Evolutionary conservation across 2,797 vertebrate genomes (phyloP), one percentile per base, ranked within the genome.

Genomic region (Phaenicophaeus curvirostris): DNA sequence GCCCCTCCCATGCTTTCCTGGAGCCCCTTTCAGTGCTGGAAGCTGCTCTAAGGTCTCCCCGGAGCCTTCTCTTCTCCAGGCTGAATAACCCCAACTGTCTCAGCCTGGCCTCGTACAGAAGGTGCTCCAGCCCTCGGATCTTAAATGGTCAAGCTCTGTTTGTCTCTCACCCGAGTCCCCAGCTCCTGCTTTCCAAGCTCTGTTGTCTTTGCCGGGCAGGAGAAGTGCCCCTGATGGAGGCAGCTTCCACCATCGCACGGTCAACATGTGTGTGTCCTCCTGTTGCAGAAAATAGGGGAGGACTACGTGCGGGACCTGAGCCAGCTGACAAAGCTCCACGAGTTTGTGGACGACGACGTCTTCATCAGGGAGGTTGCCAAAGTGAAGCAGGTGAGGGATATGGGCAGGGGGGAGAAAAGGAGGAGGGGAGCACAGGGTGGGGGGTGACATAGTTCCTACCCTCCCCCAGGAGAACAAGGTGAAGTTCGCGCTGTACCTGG

Each of bases 261-360:
- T 79, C 67, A 71, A 35, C 19, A 1, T 0, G 0, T 31, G 13
- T 58, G 31, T 20, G 16, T 48, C 46, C n/a, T 90, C 58, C 42
- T 27, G 7, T 74, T 87, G 48, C 92, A 99, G 99, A 99, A 98
- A 97, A 99, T 99, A 0, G 99, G 99, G 19, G 99, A 99, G 85
- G 98, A 98, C 21, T 99, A 99, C 1, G 98, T 99, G 90, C 98
- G 98, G 84, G 99, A 99, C 80, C 98, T 99, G 89, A 98, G 98
- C 90, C 98, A 99, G 97, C 97, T 99, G 68, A 95, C 77, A 7
- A 98, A 98, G 96, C 98, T 99, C 17, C 98, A 98, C 4, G 95
- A 97, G 71, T 98, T 99, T 33, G 98, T 99, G 63, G 97, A 99
- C 0, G 97, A 99, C 0, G 98, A 97, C 4, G 23, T 97, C 55